Conservation (phyloP, 2,797 vertebrate species). For the Zenarchopterus dispar region DNA sequence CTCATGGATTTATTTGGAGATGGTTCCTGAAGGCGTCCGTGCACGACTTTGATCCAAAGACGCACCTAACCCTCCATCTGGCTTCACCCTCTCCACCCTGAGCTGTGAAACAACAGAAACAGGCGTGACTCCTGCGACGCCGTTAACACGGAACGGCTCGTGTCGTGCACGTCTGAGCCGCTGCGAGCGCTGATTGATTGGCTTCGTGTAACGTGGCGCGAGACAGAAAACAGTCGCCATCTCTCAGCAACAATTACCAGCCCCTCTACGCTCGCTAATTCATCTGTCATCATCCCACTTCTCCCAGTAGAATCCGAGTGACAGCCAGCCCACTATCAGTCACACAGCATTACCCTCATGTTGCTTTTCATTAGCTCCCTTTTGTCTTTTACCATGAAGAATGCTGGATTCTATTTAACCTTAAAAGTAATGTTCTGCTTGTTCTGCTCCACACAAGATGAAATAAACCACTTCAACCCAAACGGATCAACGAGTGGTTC, state of each 20-base stretch:
- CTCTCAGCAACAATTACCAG: conserved; percentile 68
- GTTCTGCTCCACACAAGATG: conserved; percentile 13
- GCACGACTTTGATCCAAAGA: conserved; percentile 1
- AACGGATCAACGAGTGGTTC: not conserved
- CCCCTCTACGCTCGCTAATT: conserved; percentile 68
- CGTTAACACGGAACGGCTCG: conserved; percentile 19
- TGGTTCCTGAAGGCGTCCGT: conserved; percentile 15
- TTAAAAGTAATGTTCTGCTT: conserved; percentile 50
- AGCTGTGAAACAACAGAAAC: conserved; percentile 23
- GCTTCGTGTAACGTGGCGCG: conserved; percentile 44
- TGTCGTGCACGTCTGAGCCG: conserved; percentile 8
- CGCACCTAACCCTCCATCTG: conserved; percentile 5
- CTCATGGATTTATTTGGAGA: conserved; percentile 3
- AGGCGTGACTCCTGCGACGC: conserved; percentile 37
- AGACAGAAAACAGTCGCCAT: conserved; percentile 72
- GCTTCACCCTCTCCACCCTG: conserved; percentile 36
- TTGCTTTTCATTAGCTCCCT: conserved; percentile 66
- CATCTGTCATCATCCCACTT: conserved; percentile 73
- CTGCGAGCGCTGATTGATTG: conserved; percentile 66
- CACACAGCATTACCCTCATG: conserved; percentile 68
- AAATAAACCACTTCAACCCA: conserved; percentile 9
- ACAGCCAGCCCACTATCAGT: conserved; percentile 72
- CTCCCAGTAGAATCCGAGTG: conserved; percentile 62
- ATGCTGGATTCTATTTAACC: conserved; percentile 27
- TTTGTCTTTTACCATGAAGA: conserved; percentile 54